A percentile compares a stretch with the other conserved stretches of the same genome.
Conservation (phyloP, 2,797 vertebrate genomes). For the Sylvia borin region DNA sequence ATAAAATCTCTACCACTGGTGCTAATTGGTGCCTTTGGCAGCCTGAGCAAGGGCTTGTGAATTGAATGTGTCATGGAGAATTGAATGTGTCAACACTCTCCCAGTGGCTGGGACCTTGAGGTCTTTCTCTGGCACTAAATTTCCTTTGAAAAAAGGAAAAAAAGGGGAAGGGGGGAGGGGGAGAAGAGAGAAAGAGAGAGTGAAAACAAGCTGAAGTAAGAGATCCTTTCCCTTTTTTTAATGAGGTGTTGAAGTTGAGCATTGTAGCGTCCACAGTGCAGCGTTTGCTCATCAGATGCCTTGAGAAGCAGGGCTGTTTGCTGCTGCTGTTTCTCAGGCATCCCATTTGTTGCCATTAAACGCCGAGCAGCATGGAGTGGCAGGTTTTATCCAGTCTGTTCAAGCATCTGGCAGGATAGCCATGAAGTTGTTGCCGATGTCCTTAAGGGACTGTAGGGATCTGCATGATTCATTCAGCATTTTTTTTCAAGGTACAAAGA, state of each 20-base stretch:
- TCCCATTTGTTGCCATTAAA: slow-evolving; percentile 17
- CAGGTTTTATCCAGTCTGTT: slow-evolving; percentile 54
- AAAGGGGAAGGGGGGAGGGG: rapidly evolving
- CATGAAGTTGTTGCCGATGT: slow-evolving; percentile 33
- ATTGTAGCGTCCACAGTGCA: not conserved
- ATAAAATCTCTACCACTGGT: slow-evolving; percentile 25
- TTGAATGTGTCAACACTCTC: slow-evolving; percentile 59
- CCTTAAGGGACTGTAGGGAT: slow-evolving; percentile 52
- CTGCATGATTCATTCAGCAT: slow-evolving; percentile 43
- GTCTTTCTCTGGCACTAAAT: slow-evolving; percentile 52
- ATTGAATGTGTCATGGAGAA: slow-evolving; percentile 61
- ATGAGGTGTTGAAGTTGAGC: slow-evolving; percentile 27
- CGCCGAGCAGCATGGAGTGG: not conserved
- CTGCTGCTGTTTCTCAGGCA: slow-evolving; percentile 9
- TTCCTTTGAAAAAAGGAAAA: not conserved
- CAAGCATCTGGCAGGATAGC: slow-evolving; percentile 44
- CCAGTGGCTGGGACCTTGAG: slow-evolving; percentile 24
- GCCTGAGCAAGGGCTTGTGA: slow-evolving; percentile 34
- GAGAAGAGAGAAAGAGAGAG: not conserved
- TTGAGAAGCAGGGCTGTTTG: not conserved
- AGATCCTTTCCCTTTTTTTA: slow-evolving; percentile 28
- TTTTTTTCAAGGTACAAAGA: slow-evolving; percentile 44
- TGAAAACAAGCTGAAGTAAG: slow-evolving; percentile 15
- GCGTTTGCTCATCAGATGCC: not conserved
- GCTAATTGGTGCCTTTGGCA: slow-evolving; percentile 66